Base-by-base conservation (phyloP, 2,113 vertebrate genomes). In the Podocnemis expansa region DNA sequence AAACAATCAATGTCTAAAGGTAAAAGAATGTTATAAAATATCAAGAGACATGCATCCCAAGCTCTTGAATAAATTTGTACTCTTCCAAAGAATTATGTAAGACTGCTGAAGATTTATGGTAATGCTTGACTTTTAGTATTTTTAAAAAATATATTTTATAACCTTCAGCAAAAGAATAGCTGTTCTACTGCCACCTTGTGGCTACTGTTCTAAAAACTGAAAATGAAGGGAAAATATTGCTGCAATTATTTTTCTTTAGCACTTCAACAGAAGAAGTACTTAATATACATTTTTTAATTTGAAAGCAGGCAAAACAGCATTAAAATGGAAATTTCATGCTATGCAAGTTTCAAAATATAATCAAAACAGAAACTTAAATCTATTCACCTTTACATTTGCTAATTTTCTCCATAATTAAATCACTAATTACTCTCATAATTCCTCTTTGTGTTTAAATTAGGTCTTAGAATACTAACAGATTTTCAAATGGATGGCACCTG, bases 111-210 rank as follows among this genome's bases (percentile, higher is more conserved):
- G 24, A 78, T 21, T 45, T 58, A 45, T 0, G 1, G 25, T 76
- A 85, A 63, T 60, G 13, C 22, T 21, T 82, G 67, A 70, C 60
- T 49, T 84, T 34, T 38, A 2, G 1, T 2, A 63, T 54, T 45
- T 34, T 90, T 24, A 31, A 89, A 92, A 94, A 17, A 27, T 38
- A 67, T 80, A 76, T 41, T 91, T 80, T 22, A 67, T 0, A 43
- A 10, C 41, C 16, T 55, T 60, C 4, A 49, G 6, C 1, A 84
- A 4, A 82, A 78, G 60, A 93, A 89, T 29, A 38, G 58, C 22
- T 55, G 47, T 83, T 96, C 80, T 92, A 90, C 24, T 52, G 90
- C 95, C 94, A 96, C 83, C 94, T 96, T 94, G 91, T 78, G 91
- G 96, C 85, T 84, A 45, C 25, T 1, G 52, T 75, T 27, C 47